Base-by-base conservation (phyloP, 2,113 vertebrate species). In the Acrocephalus arundinaceus region DNA sequence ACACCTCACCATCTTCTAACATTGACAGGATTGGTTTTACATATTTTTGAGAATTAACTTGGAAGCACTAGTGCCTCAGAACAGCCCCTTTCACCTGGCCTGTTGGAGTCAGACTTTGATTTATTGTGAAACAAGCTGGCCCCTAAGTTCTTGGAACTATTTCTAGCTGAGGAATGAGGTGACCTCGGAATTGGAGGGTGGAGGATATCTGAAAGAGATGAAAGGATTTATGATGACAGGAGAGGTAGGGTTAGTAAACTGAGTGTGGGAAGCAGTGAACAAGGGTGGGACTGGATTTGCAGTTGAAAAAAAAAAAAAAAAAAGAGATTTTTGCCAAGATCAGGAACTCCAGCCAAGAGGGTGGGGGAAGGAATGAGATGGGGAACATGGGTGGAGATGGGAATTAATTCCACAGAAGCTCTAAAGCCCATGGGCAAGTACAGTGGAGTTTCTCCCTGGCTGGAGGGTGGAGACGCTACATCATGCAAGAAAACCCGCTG, bases 321-420 rank as follows among this genome's bases (percentile, higher is more conserved):
- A 67, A 15, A 39, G 16, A 41, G 1, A 35, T 66, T 85, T 88
- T 55, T 94, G 61, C 86, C 76, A 86, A 89, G 73, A 87, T 90
- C 35, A 59, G 68, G 48, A 94, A 59, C 65, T 84, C 46, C 80
- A 85, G 94, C 95, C 95, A 97, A 92, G 83, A 95, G 89, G 83
- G 89, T 93, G 89, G 93, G 83, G 94, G 63, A 80, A 59, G 82
- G 48, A 92, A 81, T 41, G 77, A 81, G 77, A 87, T 87, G 76
- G 52, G 72, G 67, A 94, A 74, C 57, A 74, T 94, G 92, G 95
- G 96, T 93, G 96, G 95, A 96, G 95, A 67, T 92, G 93, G 48
- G 61, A 94, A 94, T 93, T 95, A 87, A 92, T 97, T 97, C 90
- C 61, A 55, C 65, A 81, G 92, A 55, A 94, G 80, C 93, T 89